Evolutionary conservation across 2,888 invertebrate genomes (phyloP).

Genomic region (Noctua janthe): DNA sequence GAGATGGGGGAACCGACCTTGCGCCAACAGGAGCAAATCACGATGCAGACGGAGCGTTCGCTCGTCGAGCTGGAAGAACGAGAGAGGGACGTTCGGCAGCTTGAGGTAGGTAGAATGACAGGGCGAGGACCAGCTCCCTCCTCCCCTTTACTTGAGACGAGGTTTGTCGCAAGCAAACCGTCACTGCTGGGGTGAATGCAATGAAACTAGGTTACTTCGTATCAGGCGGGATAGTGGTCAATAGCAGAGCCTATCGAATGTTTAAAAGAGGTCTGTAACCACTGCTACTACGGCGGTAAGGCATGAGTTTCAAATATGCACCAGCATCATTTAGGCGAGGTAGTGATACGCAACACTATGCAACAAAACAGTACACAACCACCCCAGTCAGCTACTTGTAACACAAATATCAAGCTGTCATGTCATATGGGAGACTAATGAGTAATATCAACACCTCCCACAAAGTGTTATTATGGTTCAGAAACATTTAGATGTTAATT

Average conservation of each 20-base stretch:
- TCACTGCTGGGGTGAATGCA: too few species aligned
- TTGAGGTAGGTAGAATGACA: conserved; percentile 92
- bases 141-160: too few species aligned
- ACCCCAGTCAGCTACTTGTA: neutral
- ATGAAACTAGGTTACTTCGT: neutral
- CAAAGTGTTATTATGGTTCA: conserved; percentile 5
- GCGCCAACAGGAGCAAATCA: conserved; percentile 92
- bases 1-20: conserved; percentile 77
- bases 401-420: neutral
- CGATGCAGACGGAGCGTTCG: conserved; percentile 96
- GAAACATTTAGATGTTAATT: conserved; percentile 7
- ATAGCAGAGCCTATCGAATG: neutral
- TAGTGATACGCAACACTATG: neutral
- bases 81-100: conserved; percentile 96
- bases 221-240: neutral
- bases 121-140: too few species aligned
- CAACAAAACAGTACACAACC: neutral
- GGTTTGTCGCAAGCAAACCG: too few species aligned
- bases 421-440: neutral
- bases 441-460: neutral
- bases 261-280: neutral
- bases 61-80: conserved; percentile 96
- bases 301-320: neutral
- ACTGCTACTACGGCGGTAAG: neutral
- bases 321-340: neutral